Conservation (phyloP, 1,140 invertebrate species). For the Pogonognathellus flavescens region DNA sequence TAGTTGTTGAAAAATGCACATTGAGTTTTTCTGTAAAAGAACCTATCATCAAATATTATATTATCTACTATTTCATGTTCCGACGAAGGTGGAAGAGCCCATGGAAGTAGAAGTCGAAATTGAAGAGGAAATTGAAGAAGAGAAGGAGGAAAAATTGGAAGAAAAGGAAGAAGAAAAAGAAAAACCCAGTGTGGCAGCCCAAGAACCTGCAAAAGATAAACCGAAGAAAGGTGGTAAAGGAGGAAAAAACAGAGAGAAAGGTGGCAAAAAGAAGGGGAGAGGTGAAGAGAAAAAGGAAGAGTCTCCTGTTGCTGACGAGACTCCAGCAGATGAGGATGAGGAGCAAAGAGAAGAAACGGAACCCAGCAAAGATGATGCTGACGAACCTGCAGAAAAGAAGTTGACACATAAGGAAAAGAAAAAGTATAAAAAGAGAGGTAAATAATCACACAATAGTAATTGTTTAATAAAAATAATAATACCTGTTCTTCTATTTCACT, state of each 20-base stretch:
- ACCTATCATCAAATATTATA: too few species aligned
- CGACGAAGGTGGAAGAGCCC: slow-evolving; percentile 38
- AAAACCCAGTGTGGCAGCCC: not conserved
- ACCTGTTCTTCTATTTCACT: not conserved
- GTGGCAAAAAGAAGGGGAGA: not conserved
- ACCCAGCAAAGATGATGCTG: not conserved
- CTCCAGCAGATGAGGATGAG: not conserved
- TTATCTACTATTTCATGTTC: too few species aligned
- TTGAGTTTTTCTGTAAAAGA: too few species aligned
- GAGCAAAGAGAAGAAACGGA: not conserved
- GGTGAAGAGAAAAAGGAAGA: slow-evolving; percentile 25
- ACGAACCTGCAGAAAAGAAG: slow-evolving; percentile 75
- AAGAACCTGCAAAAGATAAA: slow-evolving; percentile 15
- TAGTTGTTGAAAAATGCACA: not conserved
- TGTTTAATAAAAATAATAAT: not conserved
- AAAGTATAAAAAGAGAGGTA: slow-evolving; percentile 86
- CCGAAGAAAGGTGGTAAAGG: slow-evolving; percentile 24
- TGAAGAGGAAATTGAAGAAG: not conserved
- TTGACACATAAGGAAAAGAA: slow-evolving; percentile 95
- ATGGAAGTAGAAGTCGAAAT: slow-evolving; percentile 7
- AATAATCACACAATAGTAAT: slow-evolving; percentile 34
- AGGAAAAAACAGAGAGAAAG: not conserved
- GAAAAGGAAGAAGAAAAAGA: slow-evolving; percentile 2
- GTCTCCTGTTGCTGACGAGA: not conserved
- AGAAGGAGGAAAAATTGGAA: slow-evolving; percentile 48